These are phyloP conservation scores for Thryonomys swinderianus DNA, from an alignment of 2,113 vertebrate species.

Conservation along the genomic window DNA sequence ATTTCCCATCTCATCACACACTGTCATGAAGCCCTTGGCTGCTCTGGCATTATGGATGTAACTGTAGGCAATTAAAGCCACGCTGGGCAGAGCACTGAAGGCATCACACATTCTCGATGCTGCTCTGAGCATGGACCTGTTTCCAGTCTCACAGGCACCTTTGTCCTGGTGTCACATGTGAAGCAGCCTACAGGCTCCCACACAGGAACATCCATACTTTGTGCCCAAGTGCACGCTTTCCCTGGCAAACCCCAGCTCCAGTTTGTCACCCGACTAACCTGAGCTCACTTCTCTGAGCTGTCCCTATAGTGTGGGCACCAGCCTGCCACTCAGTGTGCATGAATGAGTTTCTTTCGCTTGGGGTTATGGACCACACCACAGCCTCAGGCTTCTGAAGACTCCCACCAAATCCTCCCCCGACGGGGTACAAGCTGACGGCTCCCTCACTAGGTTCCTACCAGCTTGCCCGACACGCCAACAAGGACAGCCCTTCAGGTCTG, in stretches of 20 bases:
- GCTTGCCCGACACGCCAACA: accelerated
- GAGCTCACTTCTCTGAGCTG: neutral
- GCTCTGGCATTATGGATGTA: accelerated
- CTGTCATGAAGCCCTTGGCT: accelerated
- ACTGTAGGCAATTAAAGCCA: accelerated
- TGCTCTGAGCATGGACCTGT: accelerated
- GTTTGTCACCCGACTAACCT: neutral
- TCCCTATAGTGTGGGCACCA: accelerated
- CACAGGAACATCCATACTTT: neutral
- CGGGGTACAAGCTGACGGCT: accelerated
- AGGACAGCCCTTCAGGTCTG: accelerated
- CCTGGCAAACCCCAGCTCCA: neutral
- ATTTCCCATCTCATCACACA: accelerated
- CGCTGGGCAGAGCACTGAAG: neutral
- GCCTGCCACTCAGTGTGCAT: neutral
- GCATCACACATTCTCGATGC: accelerated
- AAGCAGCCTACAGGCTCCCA: neutral
- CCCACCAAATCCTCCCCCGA: neutral
- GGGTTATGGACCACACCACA: neutral
- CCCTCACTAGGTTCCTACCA: neutral
- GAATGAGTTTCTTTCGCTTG: accelerated
- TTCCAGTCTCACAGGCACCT: neutral
- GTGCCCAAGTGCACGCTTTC: accelerated
- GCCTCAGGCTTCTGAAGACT: neutral
- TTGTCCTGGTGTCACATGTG: accelerated